Conservation (phyloP, 2,888 invertebrate species). For the Eucera pruinosa region DNA sequence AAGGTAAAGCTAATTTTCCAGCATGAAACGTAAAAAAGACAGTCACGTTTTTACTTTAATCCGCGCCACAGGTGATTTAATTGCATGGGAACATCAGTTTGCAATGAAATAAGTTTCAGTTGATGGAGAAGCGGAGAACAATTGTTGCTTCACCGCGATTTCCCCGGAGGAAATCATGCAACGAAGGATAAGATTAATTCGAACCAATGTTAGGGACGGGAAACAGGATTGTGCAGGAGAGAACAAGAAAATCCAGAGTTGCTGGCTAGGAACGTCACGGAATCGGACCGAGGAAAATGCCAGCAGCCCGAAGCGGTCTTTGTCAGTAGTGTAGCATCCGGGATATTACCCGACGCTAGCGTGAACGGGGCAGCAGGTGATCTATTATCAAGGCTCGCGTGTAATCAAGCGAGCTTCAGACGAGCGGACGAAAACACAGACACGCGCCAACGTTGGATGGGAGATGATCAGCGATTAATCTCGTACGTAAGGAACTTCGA, state of each 20-base stretch:
- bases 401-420: conserved; percentile 69
- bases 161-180: not conserved
- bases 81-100: not conserved
- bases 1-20: not conserved
- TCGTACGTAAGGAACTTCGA: conserved; percentile 62
- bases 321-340: conserved; percentile 50
- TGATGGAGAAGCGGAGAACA: too few relatives aligned
- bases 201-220: not conserved
- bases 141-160: not conserved
- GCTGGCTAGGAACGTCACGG: conserved; percentile 11
- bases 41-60: too few relatives aligned
- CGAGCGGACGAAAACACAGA: conserved; percentile 67
- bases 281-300: conserved; percentile 46
- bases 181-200: conserved; percentile 27
- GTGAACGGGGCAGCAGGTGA: conserved; percentile 69
- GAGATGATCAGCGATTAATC: conserved; percentile 72
- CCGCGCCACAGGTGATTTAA: not conserved
- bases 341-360: conserved; percentile 67
- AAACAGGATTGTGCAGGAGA: not conserved
- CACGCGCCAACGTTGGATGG: conserved; percentile 53
- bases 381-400: conserved; percentile 71
- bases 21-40: not conserved
- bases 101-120: not conserved
- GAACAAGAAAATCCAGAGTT: conserved; percentile 10
- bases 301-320: conserved; percentile 44